Evolutionary conservation across 2,797 vertebrate genomes (phyloP), one percentile per base, ranked within the genome.

Genomic region (Spinus olivaceus): DNA sequence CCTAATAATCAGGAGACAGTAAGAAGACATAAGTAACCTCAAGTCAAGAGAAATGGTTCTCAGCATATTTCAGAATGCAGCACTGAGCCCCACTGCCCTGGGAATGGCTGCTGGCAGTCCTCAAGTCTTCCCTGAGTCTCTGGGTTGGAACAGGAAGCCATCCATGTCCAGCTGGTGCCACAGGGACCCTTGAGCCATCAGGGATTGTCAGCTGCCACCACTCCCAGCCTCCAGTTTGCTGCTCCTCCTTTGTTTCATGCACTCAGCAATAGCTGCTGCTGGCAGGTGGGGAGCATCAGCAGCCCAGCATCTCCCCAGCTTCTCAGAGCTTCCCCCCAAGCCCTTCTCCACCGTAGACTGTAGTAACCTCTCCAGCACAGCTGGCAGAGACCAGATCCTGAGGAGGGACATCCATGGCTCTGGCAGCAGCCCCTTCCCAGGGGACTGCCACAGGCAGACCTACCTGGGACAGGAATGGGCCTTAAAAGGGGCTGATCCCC

Each of bases 111-210:
- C 5, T 19, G 27, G 3, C 54, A 14, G 42, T 4, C 21, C 37
- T 32, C 0, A 1, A 21, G 53, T 30, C 51, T 59, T 53, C 57
- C 51, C 6, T 6, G 28, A 18, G 35, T 12, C 9, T n/a, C 33
- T 4, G 4, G 50, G 8, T 77, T 54, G 30, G 32, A 85, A 33
- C 24, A 35, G 49, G 91, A 84, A 49, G 37, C 46, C 32, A 6
- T 13, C 16, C 1, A 0, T 28, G 59, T 44, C 66, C 54, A 17
- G 39, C 47, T 56, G 24, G 19, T 77, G 69, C 72, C 33, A 15
- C 0, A 0, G 76, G 32, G 72, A 35, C 72, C 53, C 41, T 8
- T 0, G 0, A 6, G 28, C 37, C 61, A 30, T 22, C 0, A 1
- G 50, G 33, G 63, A 12, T 16, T 33, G 25, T 44, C 57, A 59